Evolutionary conservation across 2,113 vertebrate species (phyloP).

Genomic region (Propithecus coquereli): DNA sequence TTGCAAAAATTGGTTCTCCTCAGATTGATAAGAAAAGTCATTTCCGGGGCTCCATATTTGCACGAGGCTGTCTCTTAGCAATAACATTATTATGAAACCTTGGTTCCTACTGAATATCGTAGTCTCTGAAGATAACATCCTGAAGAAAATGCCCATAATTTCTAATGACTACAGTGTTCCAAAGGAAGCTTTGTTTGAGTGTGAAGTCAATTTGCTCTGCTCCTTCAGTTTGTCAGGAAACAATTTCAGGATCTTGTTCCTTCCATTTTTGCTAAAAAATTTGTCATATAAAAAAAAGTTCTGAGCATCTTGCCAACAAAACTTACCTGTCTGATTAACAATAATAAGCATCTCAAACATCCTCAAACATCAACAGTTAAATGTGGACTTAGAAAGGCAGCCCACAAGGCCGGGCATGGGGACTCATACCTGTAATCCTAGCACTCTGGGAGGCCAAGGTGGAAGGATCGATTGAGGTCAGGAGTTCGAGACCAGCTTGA

Average conservation of each 20-base stretch:
- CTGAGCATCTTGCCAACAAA: background rate
- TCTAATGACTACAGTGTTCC: background rate
- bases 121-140: conserved; percentile 6
- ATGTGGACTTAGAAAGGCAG: background rate
- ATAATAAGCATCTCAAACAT: background rate
- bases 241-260: background rate
- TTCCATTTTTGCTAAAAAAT: background rate
- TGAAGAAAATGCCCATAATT: background rate
- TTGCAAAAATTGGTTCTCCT: conserved; percentile 56
- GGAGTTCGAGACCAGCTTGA: too few relatives aligned
- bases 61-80: background rate
- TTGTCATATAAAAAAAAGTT: background rate
- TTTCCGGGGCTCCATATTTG: background rate
- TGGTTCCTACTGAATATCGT: conserved; percentile 19
- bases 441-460: too few relatives aligned
- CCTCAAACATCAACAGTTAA: background rate
- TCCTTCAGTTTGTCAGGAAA: conserved; percentile 19
- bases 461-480: too few relatives aligned
- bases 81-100: conserved; percentile 16
- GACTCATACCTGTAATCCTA: too few relatives aligned
- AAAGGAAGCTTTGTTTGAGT: background rate
- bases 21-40: background rate
- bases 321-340: background rate
- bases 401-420: too few relatives aligned
- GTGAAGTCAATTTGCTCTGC: background rate